phyloP scores from a whole-genome alignment of 1,140 invertebrate genomes.

The Linepithema humile region DNA sequence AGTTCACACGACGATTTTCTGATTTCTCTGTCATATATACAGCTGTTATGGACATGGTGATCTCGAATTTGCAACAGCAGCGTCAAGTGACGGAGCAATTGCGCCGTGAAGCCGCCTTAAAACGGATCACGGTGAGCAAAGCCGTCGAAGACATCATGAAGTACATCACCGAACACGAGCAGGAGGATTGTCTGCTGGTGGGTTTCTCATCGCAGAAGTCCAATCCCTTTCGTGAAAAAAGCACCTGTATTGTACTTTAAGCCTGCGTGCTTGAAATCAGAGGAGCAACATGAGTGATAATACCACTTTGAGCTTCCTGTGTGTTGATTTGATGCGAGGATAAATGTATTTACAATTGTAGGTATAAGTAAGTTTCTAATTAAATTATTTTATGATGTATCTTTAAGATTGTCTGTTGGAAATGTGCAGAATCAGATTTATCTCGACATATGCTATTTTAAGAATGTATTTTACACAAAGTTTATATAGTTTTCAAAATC shows the following conservation, averaged over 20 bases:
- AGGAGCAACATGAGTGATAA: background rate
- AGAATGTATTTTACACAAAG: background rate
- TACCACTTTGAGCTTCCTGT: background rate
- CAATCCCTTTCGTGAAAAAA: conserved; percentile 99
- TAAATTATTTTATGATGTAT: conserved; percentile 49
- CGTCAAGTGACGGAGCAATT: conserved; percentile 96
- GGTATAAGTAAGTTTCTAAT: conserved; percentile 14
- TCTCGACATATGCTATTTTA: background rate
- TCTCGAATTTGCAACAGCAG: conserved; percentile 95
- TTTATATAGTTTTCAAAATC: background rate
- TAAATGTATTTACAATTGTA: background rate
- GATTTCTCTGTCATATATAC: background rate
- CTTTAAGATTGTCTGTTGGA: background rate
- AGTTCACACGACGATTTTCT: background rate
- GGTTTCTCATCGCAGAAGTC: conserved; percentile 98
- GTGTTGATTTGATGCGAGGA: background rate
- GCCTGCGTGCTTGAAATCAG: conserved; percentile 56
- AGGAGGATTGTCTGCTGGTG: conserved; percentile 97
- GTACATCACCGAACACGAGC: conserved; percentile 96
- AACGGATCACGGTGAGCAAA: conserved; percentile 93
- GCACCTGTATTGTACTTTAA: conserved; percentile 94
- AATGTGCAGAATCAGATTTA: background rate
- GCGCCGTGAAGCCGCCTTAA: conserved; percentile 95
- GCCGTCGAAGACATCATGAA: conserved; percentile 97
- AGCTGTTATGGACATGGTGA: conserved; percentile 94